Conservation (phyloP, 2,113 vertebrate genomes). For the Pelecanus crispus region DNA sequence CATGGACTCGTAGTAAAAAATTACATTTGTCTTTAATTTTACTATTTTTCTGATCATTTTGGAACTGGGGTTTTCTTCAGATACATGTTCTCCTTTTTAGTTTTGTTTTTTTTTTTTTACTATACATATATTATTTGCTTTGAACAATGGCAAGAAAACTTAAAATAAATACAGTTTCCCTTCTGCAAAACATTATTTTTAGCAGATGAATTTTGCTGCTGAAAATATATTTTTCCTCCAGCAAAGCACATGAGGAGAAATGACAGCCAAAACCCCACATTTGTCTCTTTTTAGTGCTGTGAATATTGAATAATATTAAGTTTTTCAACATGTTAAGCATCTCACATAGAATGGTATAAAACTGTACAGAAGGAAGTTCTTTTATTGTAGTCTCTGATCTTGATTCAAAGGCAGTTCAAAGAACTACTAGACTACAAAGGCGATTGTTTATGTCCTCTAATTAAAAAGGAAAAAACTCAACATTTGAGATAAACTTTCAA, state of each 20-base stretch:
- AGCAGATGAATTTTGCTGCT: background rate
- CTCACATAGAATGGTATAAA: background rate
- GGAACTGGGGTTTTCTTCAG: background rate
- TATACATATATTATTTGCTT: background rate
- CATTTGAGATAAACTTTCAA: background rate
- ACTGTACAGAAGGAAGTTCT: background rate
- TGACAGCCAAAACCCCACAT: background rate
- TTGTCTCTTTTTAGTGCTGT: background rate
- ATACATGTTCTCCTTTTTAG: accelerated
- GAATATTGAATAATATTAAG: background rate
- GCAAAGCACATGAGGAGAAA: background rate
- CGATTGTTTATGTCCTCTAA: slow-evolving; percentile 7
- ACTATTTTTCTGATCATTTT: background rate
- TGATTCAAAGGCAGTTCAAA: slow-evolving; percentile 48
- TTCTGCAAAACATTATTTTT: background rate
- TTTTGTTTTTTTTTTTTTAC: background rate
- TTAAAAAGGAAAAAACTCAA: background rate
- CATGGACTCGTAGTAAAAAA: background rate
- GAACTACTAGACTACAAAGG: background rate
- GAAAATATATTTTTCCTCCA: background rate
- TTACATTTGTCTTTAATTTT: background rate
- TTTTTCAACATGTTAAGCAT: background rate
- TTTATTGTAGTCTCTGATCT: slow-evolving; percentile 25
- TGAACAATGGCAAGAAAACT: background rate
- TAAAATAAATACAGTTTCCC: background rate